These are phyloP conservation scores for Halocynthia roretzi DNA, from an alignment of 23 tunicate genomes.

Conservation along the genomic window DNA sequence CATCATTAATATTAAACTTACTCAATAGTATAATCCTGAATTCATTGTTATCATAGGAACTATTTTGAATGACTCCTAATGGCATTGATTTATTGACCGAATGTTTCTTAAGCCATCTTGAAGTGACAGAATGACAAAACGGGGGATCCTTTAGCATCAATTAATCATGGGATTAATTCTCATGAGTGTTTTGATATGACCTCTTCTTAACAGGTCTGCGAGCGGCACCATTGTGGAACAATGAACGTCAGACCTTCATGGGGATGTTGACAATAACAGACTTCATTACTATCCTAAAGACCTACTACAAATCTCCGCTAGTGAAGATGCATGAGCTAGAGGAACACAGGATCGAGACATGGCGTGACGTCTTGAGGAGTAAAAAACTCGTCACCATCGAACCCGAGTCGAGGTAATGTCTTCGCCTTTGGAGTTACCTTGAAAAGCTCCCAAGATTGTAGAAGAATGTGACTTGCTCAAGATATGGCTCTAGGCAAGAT, in stretches of 20 bases:
- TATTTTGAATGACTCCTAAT: no score
- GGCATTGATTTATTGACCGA: no score
- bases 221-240: constrained; percentile 94
- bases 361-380: constrained; percentile 47
- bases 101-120: no score
- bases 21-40: no score
- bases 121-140: no score
- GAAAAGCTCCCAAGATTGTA: background rate
- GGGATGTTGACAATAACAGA: constrained; percentile 98
- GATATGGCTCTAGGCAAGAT: no score
- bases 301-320: constrained; percentile 88
- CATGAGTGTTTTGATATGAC: background rate
- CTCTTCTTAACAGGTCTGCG: constrained; percentile 39
- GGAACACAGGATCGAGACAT: constrained; percentile 85
- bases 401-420: constrained; percentile 73
- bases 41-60: no score
- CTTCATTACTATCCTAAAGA: constrained; percentile 86
- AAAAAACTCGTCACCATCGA: constrained; percentile 67
- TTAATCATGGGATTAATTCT: background rate
- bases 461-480: background rate
- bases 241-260: constrained; percentile 78
- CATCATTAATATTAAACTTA: no score
- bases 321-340: constrained; percentile 90
- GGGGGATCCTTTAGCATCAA: no score
- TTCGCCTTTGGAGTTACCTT: background rate